Percentiles rank a stretch among this genome's conserved stretches.
Evolutionary conservation across 2,888 invertebrate species (phyloP).

Genomic region (Leptothorax acervorum): DNA sequence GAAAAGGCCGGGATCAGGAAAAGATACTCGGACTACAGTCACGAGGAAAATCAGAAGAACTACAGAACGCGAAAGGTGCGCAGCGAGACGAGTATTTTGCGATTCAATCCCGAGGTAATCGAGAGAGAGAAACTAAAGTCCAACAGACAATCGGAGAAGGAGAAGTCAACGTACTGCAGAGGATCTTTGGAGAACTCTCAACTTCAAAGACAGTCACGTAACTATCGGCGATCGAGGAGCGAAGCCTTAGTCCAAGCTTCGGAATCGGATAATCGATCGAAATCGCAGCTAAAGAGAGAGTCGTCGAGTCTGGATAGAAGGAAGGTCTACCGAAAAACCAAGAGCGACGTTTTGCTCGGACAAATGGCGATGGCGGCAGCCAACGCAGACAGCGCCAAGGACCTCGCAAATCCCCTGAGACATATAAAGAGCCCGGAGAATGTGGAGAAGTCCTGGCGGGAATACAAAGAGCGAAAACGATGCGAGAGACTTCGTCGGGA

Average conservation of each 20-base stretch:
- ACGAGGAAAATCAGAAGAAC: conserved; percentile 59
- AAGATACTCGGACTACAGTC: conserved; percentile 73
- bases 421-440: conserved; percentile 76
- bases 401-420: conserved; percentile 62
- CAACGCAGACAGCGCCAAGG: conserved; percentile 72
- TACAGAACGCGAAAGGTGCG: conserved; percentile 78
- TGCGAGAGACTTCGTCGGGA: conserved; percentile 73
- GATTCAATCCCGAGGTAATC: conserved; percentile 68
- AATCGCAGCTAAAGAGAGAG: conserved; percentile 44
- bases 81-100: conserved; percentile 77
- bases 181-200: conserved; percentile 35
- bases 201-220: conserved; percentile 21
- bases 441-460: conserved; percentile 80
- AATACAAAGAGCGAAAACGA: conserved; percentile 80
- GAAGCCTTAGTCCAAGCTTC: conserved; percentile 55
- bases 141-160: conserved; percentile 45
- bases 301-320: conserved; percentile 74
- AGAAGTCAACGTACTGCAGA: conserved; percentile 34
- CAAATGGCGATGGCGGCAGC: conserved; percentile 56
- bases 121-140: conserved; percentile 57
- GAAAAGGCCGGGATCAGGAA: conserved; percentile 66
- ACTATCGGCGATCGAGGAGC: conserved; percentile 69
- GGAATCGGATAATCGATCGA: conserved; percentile 28
- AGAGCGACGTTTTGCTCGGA: conserved; percentile 77
- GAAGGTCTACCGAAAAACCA: conserved; percentile 80